Base-by-base conservation (phyloP, 2,113 vertebrate species). In the Datnioides undecimradiatus region DNA sequence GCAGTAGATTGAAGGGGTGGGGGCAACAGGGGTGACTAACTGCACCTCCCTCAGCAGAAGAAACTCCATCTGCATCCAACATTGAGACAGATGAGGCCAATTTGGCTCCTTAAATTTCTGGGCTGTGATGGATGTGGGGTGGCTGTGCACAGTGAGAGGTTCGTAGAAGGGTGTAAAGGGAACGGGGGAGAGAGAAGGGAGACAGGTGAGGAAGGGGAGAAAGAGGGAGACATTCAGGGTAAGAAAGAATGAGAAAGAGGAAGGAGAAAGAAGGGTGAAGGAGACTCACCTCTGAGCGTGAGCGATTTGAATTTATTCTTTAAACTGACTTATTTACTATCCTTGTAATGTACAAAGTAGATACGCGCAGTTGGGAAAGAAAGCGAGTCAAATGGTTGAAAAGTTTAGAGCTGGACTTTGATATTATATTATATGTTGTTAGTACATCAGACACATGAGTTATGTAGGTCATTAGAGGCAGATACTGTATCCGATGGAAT, bases 31-130 rank as follows among this genome's bases (percentile, higher is more conserved):
- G 97, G 96, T 97, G 97, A 97, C 96, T 97, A 97, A 97, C 95
- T 96, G 95, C 96, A 96, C 96, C 96, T 98, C 96, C 96, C 96
- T 96, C 94, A 94, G 94, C 96, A 96, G 95, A 97, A 97, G 96
- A 98, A 98, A 97, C 97, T 97, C 97, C 96, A 97, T 98, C 96
- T 99, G 97, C 97, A 97, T 98, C 97, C 96, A 97, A 96, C 97
- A 99, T 99, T 99, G 97, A 99, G 98, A 99, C 98, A 99, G 97
- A 99, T 99, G 97, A 98, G 97, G 96, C 97, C 98, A 99, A 98
- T 99, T 98, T 98, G 96, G 96, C 96, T 97, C 96, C 97, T 97
- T 97, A 97, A 97, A 97, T 98, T 98, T 98, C 96, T 97, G 96
- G 94, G 94, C 95, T 96, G 96, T 99, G 98, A 99, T 99, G 97